Base-by-base conservation (phyloP, 2,797 vertebrate genomes). In the Euthynnus affinis region DNA sequence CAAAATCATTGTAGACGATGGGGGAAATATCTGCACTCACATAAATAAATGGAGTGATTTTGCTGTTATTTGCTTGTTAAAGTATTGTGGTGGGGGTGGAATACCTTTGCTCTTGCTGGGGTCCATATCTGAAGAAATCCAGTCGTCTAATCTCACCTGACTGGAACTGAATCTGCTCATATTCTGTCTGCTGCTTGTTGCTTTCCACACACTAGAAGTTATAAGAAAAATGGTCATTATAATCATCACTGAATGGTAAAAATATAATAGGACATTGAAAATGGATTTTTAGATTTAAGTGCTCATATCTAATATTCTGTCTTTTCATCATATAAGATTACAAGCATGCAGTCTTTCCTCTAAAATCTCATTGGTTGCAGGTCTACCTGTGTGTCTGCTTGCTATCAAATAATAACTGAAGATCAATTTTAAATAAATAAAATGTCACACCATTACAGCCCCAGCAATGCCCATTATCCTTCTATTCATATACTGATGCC, bases 91-190 rank as follows among this genome's bases (percentile, higher is more conserved):
- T 42, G 25, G 23, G 23, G n/a, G 34, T 46, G 25, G 10, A 44
- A 8, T 71, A 95, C 94, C 90, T 93, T 88, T 93, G 66, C 74
- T 93, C 27, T 76, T 92, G 70, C 90, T 93, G 62, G 64, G 85
- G 53, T 94, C 92, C 83, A 93, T 89, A 82, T 95, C 92, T 78
- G 92, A 90, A 22, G 94, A 93, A 71, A 93, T 95, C 94, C 95
- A 94, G 87, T 95, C 93, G 1, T 95, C 91, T 68, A 81, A 78
- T 68, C 15, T 91, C 61, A 80, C 32, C 71, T 80, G 72, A 80
- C 73, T 87, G 22, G 86, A 78, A 22, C 34, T 80, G 34, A 73
- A 29, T 48, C 77, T 40, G 52, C 23, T 87, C 61, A 67, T 13
- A 74, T 55, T 71, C 40, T 80, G 74, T 81, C 82, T 80, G 60